Base-by-base conservation (phyloP, 2,888 invertebrate genomes). In the Agonopterix heracliana region DNA sequence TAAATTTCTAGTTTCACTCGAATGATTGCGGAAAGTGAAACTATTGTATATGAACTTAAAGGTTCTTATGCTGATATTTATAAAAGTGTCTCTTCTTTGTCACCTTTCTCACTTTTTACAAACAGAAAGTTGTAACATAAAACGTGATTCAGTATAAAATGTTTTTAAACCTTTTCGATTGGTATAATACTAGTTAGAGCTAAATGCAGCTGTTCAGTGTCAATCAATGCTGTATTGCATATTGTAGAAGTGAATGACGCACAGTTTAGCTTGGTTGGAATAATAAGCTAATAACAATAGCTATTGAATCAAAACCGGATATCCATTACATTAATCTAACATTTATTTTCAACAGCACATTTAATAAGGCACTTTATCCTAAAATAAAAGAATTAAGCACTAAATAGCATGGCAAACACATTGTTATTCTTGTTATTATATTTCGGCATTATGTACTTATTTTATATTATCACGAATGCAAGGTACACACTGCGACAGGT, bases 1-100 rank as follows among this genome's bases (percentile, higher is more conserved):
- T 38, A 38, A 48, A 46, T 43, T 47, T 40, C 41, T 46, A 45
- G 51, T 53, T 48, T 41, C 54, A 53, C 51, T 51, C 11, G 50
- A 51, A 49, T 49, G 52, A 47, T 9, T 48, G 12, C 45, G 50
- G 54, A 54, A 56, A 56, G 52, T 52, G 54, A 54, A 54, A 54
- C 50, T 45, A 44, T 48, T 43, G 34, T 50, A 41, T 48, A 14
- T 47, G 40, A 44, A 49, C 13, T 42, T 40, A n/a, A 1, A 26
- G 26, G 26, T 26, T 26, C 26, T 26, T 26, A 26, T 47, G 45
- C 49, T 17, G 46, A 41, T 42, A 45, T 45, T 42, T 52, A 42
- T 54, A 49, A 52, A 48, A 46, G 52, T 50, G 50, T 47, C 40
- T 47, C 45, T 52, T 52, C 48, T 50, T 38, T 46, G 40, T 47